Evolutionary conservation across 1,140 invertebrate genomes (phyloP).

Genomic region (Procambarus clarkii): DNA sequence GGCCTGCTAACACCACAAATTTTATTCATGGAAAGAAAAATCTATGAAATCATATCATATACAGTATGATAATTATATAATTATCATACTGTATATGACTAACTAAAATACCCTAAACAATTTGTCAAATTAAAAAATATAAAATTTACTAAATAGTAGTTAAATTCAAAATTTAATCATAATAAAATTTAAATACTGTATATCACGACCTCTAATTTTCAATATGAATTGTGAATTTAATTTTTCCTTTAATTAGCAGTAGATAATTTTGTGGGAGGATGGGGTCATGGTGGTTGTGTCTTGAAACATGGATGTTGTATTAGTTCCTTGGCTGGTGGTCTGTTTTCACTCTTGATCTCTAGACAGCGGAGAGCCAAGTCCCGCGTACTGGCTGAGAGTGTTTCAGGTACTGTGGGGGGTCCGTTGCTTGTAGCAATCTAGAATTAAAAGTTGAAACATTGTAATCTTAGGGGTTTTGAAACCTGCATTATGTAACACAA

Average conservation of each 20-base stretch:
- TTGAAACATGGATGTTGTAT: constrained; percentile 76
- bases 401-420: constrained; percentile 77
- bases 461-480: too few species aligned
- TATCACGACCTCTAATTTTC: neutral
- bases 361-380: constrained; percentile 77
- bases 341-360: constrained; percentile 75
- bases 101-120: neutral
- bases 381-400: constrained; percentile 73
- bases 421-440: constrained; percentile 77
- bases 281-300: constrained; percentile 57
- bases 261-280: neutral
- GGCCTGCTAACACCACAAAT: neutral
- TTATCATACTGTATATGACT: neutral
- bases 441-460: neutral
- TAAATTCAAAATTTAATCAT: neutral
- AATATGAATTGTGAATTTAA: neutral
- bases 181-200: too few species aligned
- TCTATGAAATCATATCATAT: neutral
- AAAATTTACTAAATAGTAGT: neutral
- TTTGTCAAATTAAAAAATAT: neutral
- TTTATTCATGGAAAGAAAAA: neutral
- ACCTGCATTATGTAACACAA: too few species aligned
- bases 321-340: constrained; percentile 77
- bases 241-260: neutral
- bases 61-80: too few species aligned